Evolutionary conservation across 2,113 vertebrate species (phyloP).

Genomic region (Bufo bufo): DNA sequence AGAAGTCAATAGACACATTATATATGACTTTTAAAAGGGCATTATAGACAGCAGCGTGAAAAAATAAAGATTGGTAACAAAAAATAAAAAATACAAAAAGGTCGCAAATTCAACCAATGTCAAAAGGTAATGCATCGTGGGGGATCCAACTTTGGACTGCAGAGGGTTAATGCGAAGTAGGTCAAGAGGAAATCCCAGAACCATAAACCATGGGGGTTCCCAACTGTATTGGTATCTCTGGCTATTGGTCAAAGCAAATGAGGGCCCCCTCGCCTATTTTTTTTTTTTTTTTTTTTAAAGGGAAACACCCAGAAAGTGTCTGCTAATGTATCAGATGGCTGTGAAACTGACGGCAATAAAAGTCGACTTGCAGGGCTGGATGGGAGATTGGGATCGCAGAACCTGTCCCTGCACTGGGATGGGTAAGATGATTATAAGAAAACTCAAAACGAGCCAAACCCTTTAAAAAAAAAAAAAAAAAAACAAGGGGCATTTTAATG

Average conservation of each 20-base stretch:
- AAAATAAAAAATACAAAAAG: background rate
- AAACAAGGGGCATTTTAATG: conserved; percentile 70
- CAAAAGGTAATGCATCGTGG: background rate
- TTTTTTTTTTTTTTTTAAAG: conserved; percentile 20
- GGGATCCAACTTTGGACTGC: background rate
- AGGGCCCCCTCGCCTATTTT: background rate
- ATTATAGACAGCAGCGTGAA: background rate
- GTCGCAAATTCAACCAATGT: background rate
- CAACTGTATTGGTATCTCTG: background rate
- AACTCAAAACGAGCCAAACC: conserved; percentile 63
- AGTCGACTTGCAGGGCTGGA: conserved; percentile 71
- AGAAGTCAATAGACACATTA: background rate
- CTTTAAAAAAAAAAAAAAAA: conserved; percentile 3
- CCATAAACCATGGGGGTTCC: background rate
- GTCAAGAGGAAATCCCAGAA: background rate
- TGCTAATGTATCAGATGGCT: conserved; percentile 85
- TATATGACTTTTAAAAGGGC: background rate
- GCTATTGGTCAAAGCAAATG: background rate
- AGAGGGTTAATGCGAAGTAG: background rate
- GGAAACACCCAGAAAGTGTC: conserved; percentile 78
- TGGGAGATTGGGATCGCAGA: conserved; percentile 70
- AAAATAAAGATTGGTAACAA: background rate
- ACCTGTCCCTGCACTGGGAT: conserved; percentile 79
- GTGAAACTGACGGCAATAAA: conserved; percentile 89
- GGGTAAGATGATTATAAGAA: conserved; percentile 75